Evolutionary conservation across 2,113 vertebrate species (phyloP).

Genomic region (Ammodramus savannarum): DNA sequence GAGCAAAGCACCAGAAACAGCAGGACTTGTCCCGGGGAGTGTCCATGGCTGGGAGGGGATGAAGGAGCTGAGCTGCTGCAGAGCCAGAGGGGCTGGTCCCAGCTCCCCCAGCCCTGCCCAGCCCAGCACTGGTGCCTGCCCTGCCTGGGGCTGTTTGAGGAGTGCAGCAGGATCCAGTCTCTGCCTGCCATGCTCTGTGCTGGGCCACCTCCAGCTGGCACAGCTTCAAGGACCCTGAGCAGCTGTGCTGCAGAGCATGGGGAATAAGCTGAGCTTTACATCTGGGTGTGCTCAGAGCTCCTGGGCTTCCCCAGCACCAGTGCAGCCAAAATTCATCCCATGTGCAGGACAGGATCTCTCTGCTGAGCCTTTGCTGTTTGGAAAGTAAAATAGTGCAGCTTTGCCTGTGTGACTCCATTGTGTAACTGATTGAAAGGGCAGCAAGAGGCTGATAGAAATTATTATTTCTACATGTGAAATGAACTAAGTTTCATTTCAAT

Average conservation of each 20-base stretch:
- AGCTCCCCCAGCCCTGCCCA: background rate
- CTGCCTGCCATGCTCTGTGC: fast-evolving
- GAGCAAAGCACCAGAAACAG: background rate
- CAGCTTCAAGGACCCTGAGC: background rate
- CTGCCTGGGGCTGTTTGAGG: fast-evolving
- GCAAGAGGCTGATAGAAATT: background rate
- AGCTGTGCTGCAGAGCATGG: background rate
- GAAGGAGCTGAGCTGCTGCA: background rate
- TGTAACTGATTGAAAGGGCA: background rate
- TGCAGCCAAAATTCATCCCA: background rate
- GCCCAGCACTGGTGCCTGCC: background rate
- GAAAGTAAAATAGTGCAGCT: background rate
- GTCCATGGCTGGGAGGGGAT: fast-evolving
- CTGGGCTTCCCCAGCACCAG: background rate
- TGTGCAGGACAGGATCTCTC: background rate
- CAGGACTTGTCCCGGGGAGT: fast-evolving
- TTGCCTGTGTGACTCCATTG: fast-evolving
- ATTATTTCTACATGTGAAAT: background rate
- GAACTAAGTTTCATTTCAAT: background rate
- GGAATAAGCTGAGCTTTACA: background rate
- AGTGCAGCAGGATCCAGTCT: fast-evolving
- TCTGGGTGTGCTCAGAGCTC: background rate
- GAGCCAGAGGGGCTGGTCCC: background rate
- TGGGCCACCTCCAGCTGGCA: background rate
- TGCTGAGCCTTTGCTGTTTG: background rate